Conservation (phyloP, 2,113 vertebrate genomes). For the Clinocottus analis region DNA sequence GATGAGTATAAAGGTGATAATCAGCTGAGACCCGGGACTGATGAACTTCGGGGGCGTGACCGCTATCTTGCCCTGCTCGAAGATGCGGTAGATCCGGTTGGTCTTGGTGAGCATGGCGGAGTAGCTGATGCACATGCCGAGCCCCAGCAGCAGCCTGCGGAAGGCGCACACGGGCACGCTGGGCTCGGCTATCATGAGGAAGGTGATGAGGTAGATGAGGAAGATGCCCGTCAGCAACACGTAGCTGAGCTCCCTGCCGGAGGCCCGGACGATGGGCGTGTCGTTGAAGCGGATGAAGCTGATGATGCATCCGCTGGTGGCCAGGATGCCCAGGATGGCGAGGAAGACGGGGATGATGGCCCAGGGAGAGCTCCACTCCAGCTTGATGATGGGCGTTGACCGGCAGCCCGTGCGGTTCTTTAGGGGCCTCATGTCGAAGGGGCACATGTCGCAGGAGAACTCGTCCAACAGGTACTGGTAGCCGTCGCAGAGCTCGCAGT, state of each 20-base stretch:
- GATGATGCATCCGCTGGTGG: constrained; percentile 80
- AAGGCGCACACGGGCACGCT: constrained; percentile 80
- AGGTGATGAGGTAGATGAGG: constrained; percentile 85
- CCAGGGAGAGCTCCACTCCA: constrained; percentile 87
- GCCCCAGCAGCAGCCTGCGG: constrained; percentile 82
- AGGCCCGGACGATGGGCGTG: constrained; percentile 89
- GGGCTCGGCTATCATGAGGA: constrained; percentile 86
- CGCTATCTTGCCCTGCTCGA: constrained; percentile 87
- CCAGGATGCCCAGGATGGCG: constrained; percentile 85
- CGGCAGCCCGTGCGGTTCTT: constrained; percentile 84
- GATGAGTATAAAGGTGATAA: constrained; percentile 88
- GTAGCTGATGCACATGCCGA: constrained; percentile 86
- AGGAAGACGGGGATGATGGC: constrained; percentile 86
- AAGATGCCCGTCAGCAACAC: constrained; percentile 84
- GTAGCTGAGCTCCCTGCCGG: constrained; percentile 88
- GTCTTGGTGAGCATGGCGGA: constrained; percentile 89
- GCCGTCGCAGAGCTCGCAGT: constrained; percentile 87
- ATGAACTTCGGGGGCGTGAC: constrained; percentile 88
- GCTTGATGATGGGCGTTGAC: constrained; percentile 85
- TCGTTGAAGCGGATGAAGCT: constrained; percentile 87
- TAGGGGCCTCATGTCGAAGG: constrained; percentile 84
- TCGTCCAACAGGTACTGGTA: constrained; percentile 87
- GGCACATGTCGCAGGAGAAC: constrained; percentile 85
- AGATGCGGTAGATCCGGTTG: constrained; percentile 90
- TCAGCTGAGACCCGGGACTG: constrained; percentile 89